These are phyloP conservation scores for Struthio camelus DNA, from an alignment of 2,113 vertebrate genomes.

Conservation along the genomic window DNA sequence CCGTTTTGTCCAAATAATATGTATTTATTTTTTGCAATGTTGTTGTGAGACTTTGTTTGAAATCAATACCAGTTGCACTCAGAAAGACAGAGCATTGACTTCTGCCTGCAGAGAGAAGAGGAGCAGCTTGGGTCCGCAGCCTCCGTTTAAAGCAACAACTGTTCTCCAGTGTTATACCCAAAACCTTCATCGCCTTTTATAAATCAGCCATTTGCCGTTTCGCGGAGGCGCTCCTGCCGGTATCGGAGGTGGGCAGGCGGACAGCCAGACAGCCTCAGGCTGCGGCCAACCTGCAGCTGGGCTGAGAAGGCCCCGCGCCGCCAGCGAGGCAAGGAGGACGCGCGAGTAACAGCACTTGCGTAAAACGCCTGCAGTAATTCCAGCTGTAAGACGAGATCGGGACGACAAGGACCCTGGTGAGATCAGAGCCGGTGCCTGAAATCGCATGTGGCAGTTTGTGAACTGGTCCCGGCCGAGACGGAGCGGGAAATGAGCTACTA, in stretches of 20 bases:
- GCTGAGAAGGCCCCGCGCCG: neutral
- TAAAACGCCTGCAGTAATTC: neutral
- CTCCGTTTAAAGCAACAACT: neutral
- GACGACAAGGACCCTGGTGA: neutral
- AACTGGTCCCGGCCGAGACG: neutral
- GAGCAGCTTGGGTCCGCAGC: neutral
- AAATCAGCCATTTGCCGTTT: neutral
- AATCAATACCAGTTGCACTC: neutral
- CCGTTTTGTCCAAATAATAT: neutral
- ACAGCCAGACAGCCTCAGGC: neutral
- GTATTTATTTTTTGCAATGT: neutral
- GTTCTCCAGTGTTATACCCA: neutral
- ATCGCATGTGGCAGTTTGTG: neutral
- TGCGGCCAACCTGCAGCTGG: neutral
- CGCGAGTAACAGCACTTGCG: neutral
- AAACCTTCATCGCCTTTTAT: neutral
- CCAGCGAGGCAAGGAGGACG: neutral
- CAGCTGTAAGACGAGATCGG: neutral
- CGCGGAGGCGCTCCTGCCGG: neutral
- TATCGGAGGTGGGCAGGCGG: neutral
- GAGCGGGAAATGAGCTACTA: neutral
- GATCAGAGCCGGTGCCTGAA: neutral
- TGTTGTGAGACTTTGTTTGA: neutral
- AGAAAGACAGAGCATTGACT: neutral
- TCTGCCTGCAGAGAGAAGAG: neutral